Percentiles rank a stretch among this genome's conserved stretches.
Conservation (phyloP, 2,113 vertebrate genomes). For the rat (Rattus norvegicus) region GRCr8 NC_086026.1:118215501-118216000, state of each 20-base stretch:
- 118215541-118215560: background rate
- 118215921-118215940: too few relatives aligned
- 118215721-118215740: background rate
- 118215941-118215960: constrained; percentile 19
- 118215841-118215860: too few relatives aligned
- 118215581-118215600: background rate
- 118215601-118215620: background rate
- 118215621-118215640: constrained; percentile 7
- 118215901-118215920: too few relatives aligned
- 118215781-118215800: constrained; percentile 15
- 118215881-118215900: too few relatives aligned
- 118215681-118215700: background rate
- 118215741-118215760: background rate
- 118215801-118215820: background rate
- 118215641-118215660: background rate
- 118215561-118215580: background rate
- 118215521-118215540: background rate
- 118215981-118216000: background rate
- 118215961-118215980: background rate
- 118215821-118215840: constrained; percentile 16
- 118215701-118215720: background rate
- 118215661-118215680: background rate
- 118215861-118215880: too few relatives aligned
- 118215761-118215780: background rate
- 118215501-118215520: background rate